Evolutionary conservation across 2,797 vertebrate species (phyloP).

Genomic region (Chromobotia macracanthus): DNA sequence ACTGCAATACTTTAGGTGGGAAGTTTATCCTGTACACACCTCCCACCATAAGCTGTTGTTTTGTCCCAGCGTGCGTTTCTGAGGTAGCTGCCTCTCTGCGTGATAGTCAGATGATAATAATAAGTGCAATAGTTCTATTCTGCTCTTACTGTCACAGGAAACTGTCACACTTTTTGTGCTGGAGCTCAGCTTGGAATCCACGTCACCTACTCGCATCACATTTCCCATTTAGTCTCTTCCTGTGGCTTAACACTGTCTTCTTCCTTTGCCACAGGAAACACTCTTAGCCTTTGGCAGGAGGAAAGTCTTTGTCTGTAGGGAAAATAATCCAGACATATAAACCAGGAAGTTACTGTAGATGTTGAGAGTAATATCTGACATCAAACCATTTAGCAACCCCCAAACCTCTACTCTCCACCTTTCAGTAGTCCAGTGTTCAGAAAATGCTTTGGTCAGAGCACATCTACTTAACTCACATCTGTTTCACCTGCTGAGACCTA

Average conservation of each 20-base stretch:
- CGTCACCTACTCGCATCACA: conserved; percentile 52
- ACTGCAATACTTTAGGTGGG: no score
- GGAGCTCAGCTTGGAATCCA: conserved; percentile 39
- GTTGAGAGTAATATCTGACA: background rate
- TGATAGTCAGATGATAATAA: background rate
- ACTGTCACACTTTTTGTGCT: background rate
- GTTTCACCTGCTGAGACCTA: background rate
- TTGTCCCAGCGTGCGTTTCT: background rate
- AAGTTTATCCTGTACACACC: no score
- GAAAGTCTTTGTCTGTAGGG: background rate
- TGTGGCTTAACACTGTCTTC: conserved; percentile 44
- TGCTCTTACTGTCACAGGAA: background rate
- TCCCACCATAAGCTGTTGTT: background rate
- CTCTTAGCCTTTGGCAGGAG: conserved; percentile 20
- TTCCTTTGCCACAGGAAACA: conserved; percentile 55
- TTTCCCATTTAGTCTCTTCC: conserved; percentile 50
- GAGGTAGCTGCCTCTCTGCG: background rate
- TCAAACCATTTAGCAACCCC: background rate
- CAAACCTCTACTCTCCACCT: no score
- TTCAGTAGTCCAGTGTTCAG: no score
- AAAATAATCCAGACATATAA: conserved; percentile 13
- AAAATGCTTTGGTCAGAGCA: background rate
- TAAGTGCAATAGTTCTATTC: background rate
- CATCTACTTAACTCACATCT: background rate
- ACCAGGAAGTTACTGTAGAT: conserved; percentile 21